Evolutionary conservation across 2,113 vertebrate genomes (phyloP).

Genomic region (Erinaceus europaeus): DNA sequence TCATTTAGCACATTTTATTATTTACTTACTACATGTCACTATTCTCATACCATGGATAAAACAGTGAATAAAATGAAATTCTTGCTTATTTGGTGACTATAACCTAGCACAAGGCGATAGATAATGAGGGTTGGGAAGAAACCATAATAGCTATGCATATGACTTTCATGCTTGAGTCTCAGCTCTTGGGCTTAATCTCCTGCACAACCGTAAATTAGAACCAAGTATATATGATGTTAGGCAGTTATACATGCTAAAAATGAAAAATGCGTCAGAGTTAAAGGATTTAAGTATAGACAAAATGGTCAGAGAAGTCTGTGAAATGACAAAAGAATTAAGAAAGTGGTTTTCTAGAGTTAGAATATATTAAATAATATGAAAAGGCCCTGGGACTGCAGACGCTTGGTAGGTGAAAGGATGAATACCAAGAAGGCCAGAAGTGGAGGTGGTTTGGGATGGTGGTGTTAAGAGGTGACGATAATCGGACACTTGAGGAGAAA

Average conservation of each 20-base stretch:
- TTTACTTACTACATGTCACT: neutral
- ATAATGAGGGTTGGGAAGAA: too few species aligned
- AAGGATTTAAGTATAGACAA: too few species aligned
- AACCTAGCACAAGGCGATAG: neutral
- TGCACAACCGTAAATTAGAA: too few species aligned
- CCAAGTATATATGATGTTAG: fast-evolving
- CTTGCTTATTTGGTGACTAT: neutral
- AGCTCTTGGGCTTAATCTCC: too few species aligned
- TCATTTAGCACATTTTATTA: conserved; percentile 1
- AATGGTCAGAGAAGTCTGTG: neutral
- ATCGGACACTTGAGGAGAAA: too few species aligned
- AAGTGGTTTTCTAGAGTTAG: neutral
- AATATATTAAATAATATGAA: neutral
- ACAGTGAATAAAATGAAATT: neutral
- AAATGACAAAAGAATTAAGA: neutral
- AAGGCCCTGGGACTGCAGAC: neutral
- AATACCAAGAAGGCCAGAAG: neutral
- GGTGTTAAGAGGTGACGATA: too few species aligned
- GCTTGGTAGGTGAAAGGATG: too few species aligned
- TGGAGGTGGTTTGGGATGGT: fast-evolving
- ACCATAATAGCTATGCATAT: too few species aligned
- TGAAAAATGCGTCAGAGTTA: neutral
- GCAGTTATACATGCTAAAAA: neutral
- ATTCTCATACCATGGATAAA: neutral
- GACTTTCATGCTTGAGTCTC: too few species aligned